Evolutionary conservation across 2,888 invertebrate species (phyloP).

Genomic region (Leucoptera coffeella): DNA sequence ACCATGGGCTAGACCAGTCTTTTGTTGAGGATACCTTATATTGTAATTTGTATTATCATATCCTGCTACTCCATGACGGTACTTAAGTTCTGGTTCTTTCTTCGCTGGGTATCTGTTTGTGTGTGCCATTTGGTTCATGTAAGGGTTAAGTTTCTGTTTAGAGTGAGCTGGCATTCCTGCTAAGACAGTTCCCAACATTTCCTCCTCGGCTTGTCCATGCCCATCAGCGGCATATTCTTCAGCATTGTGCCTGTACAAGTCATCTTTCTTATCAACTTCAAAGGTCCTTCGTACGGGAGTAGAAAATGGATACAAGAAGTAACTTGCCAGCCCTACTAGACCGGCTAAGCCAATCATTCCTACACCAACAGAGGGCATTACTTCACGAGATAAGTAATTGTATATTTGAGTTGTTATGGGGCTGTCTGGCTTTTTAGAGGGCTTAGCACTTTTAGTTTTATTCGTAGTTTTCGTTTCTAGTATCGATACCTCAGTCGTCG

Average conservation of each 20-base stretch:
- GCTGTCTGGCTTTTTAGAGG: constrained; percentile 38
- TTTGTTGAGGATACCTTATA: constrained; percentile 37
- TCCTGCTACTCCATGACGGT: constrained; percentile 32
- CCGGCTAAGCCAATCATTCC: constrained; percentile 70
- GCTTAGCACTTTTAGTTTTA: constrained; percentile 42
- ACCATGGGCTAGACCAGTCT: constrained; percentile 41
- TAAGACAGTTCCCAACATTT: constrained; percentile 67
- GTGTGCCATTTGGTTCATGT: constrained; percentile 33
- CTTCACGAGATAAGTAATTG: constrained; percentile 70
- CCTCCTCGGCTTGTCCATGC: constrained; percentile 69
- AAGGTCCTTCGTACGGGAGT: constrained; percentile 61
- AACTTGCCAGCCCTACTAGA: constrained; percentile 68
- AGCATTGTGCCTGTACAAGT: constrained; percentile 60
- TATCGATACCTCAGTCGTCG: constrained; percentile 11
- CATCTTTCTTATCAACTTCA: constrained; percentile 58
- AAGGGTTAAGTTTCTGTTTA: constrained; percentile 37
- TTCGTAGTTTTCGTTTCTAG: constrained; percentile 19
- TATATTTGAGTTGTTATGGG: constrained; percentile 69
- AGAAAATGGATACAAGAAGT: constrained; percentile 70
- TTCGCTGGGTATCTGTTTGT: constrained; percentile 28
- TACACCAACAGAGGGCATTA: constrained; percentile 75
- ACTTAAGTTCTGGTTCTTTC: constrained; percentile 39
- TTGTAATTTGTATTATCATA: constrained; percentile 32
- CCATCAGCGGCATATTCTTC: constrained; percentile 61
- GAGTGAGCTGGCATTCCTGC: constrained; percentile 60